Base-by-base conservation (phyloP, 2,113 vertebrate genomes). In the Uria aalge region DNA sequence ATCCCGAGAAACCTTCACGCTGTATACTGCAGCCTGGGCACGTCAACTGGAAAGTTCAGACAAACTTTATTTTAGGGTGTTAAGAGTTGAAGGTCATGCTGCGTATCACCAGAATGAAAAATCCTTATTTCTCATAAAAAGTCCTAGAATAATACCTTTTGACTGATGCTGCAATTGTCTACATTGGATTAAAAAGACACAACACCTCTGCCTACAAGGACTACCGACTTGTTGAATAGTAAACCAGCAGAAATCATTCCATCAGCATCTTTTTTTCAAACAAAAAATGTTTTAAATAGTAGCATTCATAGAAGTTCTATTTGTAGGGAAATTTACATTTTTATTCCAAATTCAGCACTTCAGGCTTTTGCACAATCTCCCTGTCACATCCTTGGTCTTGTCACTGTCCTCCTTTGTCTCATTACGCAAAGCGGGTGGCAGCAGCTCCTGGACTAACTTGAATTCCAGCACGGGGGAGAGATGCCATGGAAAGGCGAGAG, bases 1-100 rank as follows among this genome's bases (percentile, higher is more conserved):
- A 86, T 81, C 79, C 41, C 4, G 19, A 91, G 76, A 23, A 89
- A 38, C 50, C 69, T 76, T 88, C 60, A 5, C 11, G 76, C 83
- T 78, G 56, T 48, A 27, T n/a, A 6, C 91, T 40, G 48, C 80
- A 71, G 68, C 10, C 76, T 68, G 27, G 36, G 52, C 60, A n/a
- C 41, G 85, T 52, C 83, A 47, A 3, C 3, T 7, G 76, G 68
- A 17, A 90, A 81, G 76, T 68, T 92, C 88, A 91, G 80, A 16
- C 73, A 47, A 91, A 92, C 77, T 86, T 91, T 38, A 47, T 48
- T 85, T 78, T 30, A 43, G 88, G 78, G 47, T 75, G 67, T 32
- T 72, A 1, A 2, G 80, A 94, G 86, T 40, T 96, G 86, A 95
- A 95, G 95, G 97, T 95, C 94, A 38, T 13, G 43, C 40, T 79